These are phyloP conservation scores for Corapipo altera DNA, from an alignment of 2,113 vertebrate species.

Conservation along the genomic window DNA sequence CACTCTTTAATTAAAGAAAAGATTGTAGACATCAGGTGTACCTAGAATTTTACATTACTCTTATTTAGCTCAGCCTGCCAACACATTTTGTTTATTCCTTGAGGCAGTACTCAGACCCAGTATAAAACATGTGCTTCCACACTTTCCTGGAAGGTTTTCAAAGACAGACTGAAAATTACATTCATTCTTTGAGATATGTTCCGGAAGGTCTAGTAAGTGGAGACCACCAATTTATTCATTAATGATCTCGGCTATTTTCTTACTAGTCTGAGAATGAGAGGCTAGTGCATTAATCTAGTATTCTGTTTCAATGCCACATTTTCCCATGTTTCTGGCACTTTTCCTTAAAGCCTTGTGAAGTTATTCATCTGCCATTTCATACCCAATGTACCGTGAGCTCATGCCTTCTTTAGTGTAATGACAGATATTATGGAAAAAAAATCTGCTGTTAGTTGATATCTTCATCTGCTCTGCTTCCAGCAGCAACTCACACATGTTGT, in stretches of 20 bases:
- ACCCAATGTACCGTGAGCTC: not conserved
- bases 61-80: not conserved
- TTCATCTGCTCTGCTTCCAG: slow-evolving; percentile 49
- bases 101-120: not conserved
- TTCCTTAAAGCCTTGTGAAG: slow-evolving; percentile 11
- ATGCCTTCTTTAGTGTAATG: slow-evolving; percentile 17
- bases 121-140: not conserved
- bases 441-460: not conserved
- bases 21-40: not conserved
- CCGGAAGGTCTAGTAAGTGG: not conserved
- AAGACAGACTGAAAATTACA: not conserved
- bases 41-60: not conserved
- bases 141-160: not conserved
- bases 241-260: not conserved
- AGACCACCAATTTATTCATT: not conserved
- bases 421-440: slow-evolving; percentile 19
- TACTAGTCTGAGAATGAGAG: not conserved
- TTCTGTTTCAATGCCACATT: not conserved
- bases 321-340: not conserved
- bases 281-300: not conserved
- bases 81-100: not conserved
- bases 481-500: not conserved
- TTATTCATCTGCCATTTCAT: not conserved
- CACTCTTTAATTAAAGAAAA: not conserved
- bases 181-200: not conserved